Percentiles rank a stretch among this genome's conserved stretches.
Evolutionary conservation across 1,140 invertebrate species (phyloP).

Genomic region (Paraescarpia echinospica): DNA sequence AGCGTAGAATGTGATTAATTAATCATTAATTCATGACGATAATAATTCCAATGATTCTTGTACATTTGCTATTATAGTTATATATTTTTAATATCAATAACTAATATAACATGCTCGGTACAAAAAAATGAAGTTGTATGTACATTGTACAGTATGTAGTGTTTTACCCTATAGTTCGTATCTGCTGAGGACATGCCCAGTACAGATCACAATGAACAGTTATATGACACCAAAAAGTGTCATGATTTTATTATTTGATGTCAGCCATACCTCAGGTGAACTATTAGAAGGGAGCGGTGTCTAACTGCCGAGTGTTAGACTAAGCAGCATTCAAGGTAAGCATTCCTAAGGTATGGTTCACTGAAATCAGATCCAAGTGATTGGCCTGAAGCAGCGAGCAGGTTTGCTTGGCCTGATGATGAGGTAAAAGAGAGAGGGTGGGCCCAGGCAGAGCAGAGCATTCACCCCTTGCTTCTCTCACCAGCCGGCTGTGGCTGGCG

Average conservation of each 20-base stretch:
- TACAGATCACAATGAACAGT: neutral
- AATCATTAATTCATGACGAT: neutral
- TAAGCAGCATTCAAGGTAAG: neutral
- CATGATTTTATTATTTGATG: neutral
- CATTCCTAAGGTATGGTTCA: neutral
- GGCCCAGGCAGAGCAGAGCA: neutral
- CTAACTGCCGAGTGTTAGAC: neutral
- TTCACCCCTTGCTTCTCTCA: neutral
- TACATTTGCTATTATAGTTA: neutral
- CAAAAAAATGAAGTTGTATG: neutral
- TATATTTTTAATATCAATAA: neutral
- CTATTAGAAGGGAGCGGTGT: neutral
- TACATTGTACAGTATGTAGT: neutral
- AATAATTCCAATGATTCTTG: neutral
- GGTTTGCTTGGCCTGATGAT: neutral
- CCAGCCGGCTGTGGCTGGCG: neutral
- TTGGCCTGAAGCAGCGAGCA: neutral
- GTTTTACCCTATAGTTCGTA: neutral
- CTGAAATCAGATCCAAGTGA: neutral
- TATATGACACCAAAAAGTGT: neutral
- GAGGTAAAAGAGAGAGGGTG: neutral
- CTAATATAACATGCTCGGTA: neutral
- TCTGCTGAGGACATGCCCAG: neutral
- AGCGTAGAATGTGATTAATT: neutral
- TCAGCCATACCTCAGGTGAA: neutral